Percentiles rank a stretch among this genome's conserved stretches.
phyloP scores from a whole-genome alignment of 2,113 vertebrate genomes.

The Toxostoma redivivum region DNA sequence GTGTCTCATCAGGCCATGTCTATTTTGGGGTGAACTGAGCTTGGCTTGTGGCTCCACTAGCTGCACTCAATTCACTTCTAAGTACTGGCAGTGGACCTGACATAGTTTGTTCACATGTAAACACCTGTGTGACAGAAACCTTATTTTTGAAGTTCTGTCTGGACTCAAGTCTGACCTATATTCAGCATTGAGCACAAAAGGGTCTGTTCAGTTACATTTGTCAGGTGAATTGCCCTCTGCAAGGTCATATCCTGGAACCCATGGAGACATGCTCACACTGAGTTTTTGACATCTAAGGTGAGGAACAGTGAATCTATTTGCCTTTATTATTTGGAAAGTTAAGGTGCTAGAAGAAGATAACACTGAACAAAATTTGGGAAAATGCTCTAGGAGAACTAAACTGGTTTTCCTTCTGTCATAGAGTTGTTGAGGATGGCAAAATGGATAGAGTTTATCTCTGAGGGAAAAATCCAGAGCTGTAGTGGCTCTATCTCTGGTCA shows the following conservation, averaged over 20 bases:
- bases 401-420: background rate
- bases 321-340: background rate
- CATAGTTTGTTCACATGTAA: background rate
- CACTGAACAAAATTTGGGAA: background rate
- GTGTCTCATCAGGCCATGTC: background rate
- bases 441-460: background rate
- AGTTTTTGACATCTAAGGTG: background rate
- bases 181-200: background rate
- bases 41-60: background rate
- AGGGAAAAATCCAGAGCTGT: background rate
- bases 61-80: background rate
- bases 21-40: background rate
- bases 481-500: background rate
- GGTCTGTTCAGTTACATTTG: background rate
- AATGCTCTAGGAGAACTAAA: background rate
- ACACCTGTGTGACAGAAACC: background rate
- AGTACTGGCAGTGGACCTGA: background rate
- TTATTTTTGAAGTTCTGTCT: background rate
- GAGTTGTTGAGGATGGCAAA: background rate
- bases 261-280: background rate
- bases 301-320: background rate
- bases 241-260: background rate
- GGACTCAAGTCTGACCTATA: background rate
- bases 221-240: background rate
- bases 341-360: background rate